phyloP scores from a whole-genome alignment of 2,797 vertebrate genomes.

The Enteromius viviparus region DNA sequence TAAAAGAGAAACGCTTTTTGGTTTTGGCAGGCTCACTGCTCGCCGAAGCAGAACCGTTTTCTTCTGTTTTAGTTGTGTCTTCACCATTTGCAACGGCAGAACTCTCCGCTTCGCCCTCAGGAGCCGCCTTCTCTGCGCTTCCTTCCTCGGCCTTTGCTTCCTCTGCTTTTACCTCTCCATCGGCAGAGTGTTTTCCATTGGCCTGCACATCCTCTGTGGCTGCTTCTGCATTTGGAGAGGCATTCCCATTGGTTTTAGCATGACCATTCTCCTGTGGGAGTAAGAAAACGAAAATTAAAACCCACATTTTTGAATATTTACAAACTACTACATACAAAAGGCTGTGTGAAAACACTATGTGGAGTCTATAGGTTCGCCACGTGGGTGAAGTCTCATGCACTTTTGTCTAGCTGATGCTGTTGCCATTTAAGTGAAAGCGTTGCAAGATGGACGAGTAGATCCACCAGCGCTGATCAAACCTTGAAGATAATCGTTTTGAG shows the following conservation, averaged over 20 bases:
- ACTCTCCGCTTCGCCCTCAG: constrained; percentile 75
- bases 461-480: constrained; percentile 27
- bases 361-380: constrained; percentile 48
- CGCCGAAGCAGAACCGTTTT: constrained; percentile 82
- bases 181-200: constrained; percentile 77
- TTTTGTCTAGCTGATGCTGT: constrained; percentile 56
- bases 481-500: constrained; percentile 21
- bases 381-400: constrained; percentile 57
- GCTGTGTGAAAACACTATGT: neutral
- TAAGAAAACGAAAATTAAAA: neutral
- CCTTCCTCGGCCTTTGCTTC: constrained; percentile 75
- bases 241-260: constrained; percentile 92
- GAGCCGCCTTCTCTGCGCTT: constrained; percentile 60
- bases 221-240: constrained; percentile 88
- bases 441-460: constrained; percentile 57
- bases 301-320: neutral
- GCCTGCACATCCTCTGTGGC: constrained; percentile 85
- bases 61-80: constrained; percentile 84
- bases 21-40: constrained; percentile 89
- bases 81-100: constrained; percentile 83
- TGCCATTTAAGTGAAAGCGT: constrained; percentile 51
- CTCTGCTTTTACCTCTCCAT: constrained; percentile 75
- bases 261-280: constrained; percentile 89
- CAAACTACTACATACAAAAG: neutral
- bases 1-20: constrained; percentile 98